Evolutionary conservation across 2,888 invertebrate species (phyloP).

Genomic region (Polydrusus cervinus): DNA sequence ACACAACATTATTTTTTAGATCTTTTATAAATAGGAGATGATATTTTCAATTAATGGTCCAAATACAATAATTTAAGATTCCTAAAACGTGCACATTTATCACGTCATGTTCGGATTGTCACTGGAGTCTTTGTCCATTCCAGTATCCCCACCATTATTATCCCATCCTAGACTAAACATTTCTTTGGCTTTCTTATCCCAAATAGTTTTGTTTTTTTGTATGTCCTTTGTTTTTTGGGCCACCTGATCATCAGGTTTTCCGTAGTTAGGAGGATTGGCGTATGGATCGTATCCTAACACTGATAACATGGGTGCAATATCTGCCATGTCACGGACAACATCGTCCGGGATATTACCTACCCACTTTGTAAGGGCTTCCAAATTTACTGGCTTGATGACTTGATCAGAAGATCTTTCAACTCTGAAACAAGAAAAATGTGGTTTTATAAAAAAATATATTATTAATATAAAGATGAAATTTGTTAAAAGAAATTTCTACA

Average conservation of each 20-base stretch:
- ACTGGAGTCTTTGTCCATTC: constrained; percentile 67
- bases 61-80: constrained; percentile 47
- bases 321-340: constrained; percentile 93
- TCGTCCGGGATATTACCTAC: constrained; percentile 92
- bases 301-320: constrained; percentile 95
- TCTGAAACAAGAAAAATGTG: constrained; percentile 73
- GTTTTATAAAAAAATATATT: too few relatives aligned
- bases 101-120: constrained; percentile 64
- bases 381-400: constrained; percentile 98
- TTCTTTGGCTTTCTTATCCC: constrained; percentile 70
- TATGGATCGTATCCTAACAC: constrained; percentile 96
- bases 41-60: constrained; percentile 53
- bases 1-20: constrained; percentile 49
- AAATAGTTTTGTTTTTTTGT: constrained; percentile 66
- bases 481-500: too few relatives aligned
- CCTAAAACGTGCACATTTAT: constrained; percentile 41
- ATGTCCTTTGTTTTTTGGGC: constrained; percentile 77
- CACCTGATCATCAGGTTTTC: constrained; percentile 83
- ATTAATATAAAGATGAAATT: too few relatives aligned
- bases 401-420: constrained; percentile 98
- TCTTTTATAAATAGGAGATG: constrained; percentile 47
- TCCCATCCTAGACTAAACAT: constrained; percentile 66
- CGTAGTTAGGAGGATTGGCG: constrained; percentile 97
- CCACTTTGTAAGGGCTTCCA: constrained; percentile 96
- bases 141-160: constrained; percentile 62